Evolutionary conservation across 2,888 invertebrate genomes (phyloP).

Genomic region (Harpalus rufipes): DNA sequence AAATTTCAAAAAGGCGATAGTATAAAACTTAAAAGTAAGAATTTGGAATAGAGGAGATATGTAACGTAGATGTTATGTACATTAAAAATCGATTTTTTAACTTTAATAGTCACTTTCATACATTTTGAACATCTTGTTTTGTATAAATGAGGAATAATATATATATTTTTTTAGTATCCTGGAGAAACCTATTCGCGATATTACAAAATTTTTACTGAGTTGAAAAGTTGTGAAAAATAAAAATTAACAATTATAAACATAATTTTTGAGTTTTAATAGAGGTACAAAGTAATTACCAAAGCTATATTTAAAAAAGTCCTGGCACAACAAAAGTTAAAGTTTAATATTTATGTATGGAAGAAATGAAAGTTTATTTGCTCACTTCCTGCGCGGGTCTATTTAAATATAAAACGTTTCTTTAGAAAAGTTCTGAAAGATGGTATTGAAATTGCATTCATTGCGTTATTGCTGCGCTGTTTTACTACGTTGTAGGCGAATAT

Average conservation of each 20-base stretch:
- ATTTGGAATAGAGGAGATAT: too few relatives aligned
- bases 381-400: neutral
- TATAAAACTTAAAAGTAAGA: too few relatives aligned
- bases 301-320: neutral
- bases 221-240: neutral
- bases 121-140: too few relatives aligned
- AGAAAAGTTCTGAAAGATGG: constrained; percentile 10
- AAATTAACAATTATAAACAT: constrained; percentile 15
- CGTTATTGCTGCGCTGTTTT: constrained; percentile 25
- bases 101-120: too few relatives aligned
- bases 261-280: constrained; percentile 34
- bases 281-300: constrained; percentile 20
- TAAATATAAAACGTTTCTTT: constrained; percentile 44
- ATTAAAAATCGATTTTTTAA: too few relatives aligned
- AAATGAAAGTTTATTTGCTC: constrained; percentile 11
- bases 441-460: constrained; percentile 38
- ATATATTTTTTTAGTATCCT: too few relatives aligned
- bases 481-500: neutral
- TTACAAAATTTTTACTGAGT: neutral
- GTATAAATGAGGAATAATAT: too few relatives aligned
- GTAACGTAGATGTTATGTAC: too few relatives aligned
- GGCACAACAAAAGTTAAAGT: constrained; percentile 10
- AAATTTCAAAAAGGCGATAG: too few relatives aligned
- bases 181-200: too few relatives aligned
- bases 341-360: constrained; percentile 18